Evolutionary conservation across 2,113 vertebrate species (phyloP), one percentile per base, ranked within the genome.

Genomic region (Paralichthys olivaceus): DNA sequence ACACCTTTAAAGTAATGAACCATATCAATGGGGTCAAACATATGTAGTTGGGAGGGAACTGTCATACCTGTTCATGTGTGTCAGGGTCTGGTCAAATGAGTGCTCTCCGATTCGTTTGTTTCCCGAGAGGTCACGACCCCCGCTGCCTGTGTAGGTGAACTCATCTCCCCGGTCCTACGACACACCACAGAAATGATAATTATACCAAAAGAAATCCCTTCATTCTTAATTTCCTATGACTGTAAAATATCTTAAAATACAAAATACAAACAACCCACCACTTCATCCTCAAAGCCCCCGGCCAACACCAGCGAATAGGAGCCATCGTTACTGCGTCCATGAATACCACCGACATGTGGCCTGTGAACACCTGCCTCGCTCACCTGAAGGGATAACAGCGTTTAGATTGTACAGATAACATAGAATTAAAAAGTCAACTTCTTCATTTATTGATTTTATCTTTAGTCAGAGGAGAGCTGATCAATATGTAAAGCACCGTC

Each of bases 91-190:
- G 93, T 99, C 98, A 89, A 98, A 98, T 2, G 96, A 98, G 74
- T 98, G 98, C 84, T 98, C 97, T 75, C 97, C 98, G 54, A 99
- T 99, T 51, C 98, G 96, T 92, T 99, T 99, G 94, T 99, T 99
- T 80, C 98, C 98, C 64, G 98, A 98, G 86, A 99, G 96, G 94
- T 99, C 98, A 80, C 98, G 96, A 83, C 98, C 98, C 84, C 98
- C 98, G 61, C 98, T 99, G 64, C 98, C 98, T 29, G 98, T 99
- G 89, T 99, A 99, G 26, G 98, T 99, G 92, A 99, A 99, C 91
- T 99, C 98, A 90, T 99, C 97, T 43, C 98, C 98, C 89, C 98
- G 94, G 84, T 99, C 98, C 98, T 99, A 79, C 90, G 64, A 55
- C 57, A 71, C 47, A 59, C 66, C 28, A 75, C 23, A 20, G 37